Evolutionary conservation across 2,113 vertebrate genomes (phyloP).

Genomic region (Gymnocephalus cernua): DNA sequence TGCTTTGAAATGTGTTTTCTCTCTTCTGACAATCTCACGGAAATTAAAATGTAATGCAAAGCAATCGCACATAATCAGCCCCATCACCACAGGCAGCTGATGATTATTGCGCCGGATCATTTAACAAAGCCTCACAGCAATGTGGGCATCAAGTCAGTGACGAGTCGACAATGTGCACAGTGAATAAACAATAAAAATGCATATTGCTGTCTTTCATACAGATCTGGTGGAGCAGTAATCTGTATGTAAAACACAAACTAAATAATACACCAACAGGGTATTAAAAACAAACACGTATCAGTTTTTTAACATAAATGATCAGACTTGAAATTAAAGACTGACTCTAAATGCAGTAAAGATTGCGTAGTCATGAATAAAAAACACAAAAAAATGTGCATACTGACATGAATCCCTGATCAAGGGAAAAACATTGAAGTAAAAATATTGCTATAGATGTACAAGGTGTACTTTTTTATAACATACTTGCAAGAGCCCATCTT

Average conservation of each 20-base stretch:
- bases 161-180: neutral
- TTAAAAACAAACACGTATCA: neutral
- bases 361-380: neutral
- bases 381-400: too few relatives aligned
- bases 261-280: neutral
- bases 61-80: neutral
- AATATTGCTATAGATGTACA: too few relatives aligned
- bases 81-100: neutral
- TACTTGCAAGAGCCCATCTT: neutral
- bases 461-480: neutral
- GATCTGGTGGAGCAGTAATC: neutral
- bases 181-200: neutral
- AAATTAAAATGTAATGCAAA: conserved; percentile 3
- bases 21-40: neutral
- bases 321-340: neutral
- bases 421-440: too few relatives aligned
- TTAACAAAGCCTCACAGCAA: conserved; percentile 16
- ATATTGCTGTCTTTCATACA: neutral
- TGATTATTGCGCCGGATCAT: neutral
- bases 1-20: conserved; percentile 17
- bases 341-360: neutral
- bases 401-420: too few relatives aligned
- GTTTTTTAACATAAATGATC: neutral
- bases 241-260: neutral
- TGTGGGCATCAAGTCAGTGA: neutral